Conservation (phyloP, 2,113 vertebrate species). For the Rhinolophus ferrumequinum region DNA sequence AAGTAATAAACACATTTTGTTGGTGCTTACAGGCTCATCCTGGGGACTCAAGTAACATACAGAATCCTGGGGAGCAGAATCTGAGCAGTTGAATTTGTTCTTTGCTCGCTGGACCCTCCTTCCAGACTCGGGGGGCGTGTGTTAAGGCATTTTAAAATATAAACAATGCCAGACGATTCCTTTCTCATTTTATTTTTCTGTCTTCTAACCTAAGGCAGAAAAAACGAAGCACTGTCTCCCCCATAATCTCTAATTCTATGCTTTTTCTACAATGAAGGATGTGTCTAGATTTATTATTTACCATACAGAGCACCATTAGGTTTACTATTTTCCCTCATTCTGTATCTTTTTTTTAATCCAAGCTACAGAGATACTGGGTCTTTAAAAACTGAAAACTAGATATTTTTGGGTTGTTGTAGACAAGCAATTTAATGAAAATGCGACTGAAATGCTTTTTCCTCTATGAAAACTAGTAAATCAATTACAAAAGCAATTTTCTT, state of each 20-base stretch:
- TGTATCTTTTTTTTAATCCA: not conserved
- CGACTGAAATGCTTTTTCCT: slow-evolving; percentile 82
- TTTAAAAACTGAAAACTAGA: slow-evolving; percentile 73
- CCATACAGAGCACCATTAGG: not conserved
- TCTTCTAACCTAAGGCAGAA: not conserved
- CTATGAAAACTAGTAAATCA: slow-evolving; percentile 84
- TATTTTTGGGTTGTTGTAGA: slow-evolving; percentile 69
- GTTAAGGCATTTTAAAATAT: not conserved
- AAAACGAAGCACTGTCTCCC: not conserved
- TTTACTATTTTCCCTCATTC: not conserved
- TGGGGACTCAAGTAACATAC: not conserved
- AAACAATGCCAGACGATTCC: not conserved
- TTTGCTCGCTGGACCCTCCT: not conserved
- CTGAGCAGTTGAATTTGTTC: not conserved
- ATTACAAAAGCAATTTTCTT: slow-evolving; percentile 85
- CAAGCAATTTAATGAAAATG: slow-evolving; percentile 84
- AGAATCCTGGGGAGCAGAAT: not conserved
- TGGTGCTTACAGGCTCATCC: accelerated
- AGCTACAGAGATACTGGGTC: slow-evolving; percentile 46
- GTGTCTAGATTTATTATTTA: slow-evolving; percentile 50
- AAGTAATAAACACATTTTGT: not conserved
- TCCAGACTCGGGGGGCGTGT: not conserved
- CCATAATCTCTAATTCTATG: not conserved
- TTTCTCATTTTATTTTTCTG: slow-evolving; percentile 1
- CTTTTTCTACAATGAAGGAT: not conserved